Conservation (phyloP, 1,140 invertebrate species). For the Lasioglossum albipes region DNA sequence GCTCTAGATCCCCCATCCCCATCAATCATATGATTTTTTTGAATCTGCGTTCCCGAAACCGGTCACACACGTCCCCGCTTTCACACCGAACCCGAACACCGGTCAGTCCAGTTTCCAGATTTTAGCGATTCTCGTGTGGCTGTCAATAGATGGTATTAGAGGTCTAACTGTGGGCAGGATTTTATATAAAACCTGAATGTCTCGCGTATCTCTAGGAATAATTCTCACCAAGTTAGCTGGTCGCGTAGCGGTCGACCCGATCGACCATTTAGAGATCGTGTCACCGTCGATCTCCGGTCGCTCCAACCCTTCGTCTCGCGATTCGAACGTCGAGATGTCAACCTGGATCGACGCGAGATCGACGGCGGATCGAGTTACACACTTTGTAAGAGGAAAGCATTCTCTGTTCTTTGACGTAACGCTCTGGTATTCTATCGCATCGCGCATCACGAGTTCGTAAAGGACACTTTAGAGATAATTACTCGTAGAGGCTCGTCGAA, state of each 20-base stretch:
- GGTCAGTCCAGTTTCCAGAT: conserved; percentile 17
- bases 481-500: conserved; percentile 38
- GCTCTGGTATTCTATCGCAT: conserved; percentile 33
- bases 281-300: conserved; percentile 4
- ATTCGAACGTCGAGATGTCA: no score
- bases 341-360: background rate
- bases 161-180: conserved; percentile 52
- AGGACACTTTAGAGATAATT: conserved; percentile 39
- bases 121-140: conserved; percentile 37
- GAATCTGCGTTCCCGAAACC: background rate
- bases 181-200: conserved; percentile 58
- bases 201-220: conserved; percentile 45
- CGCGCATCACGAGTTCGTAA: conserved; percentile 35
- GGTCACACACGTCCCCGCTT: background rate
- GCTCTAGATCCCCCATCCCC: background rate
- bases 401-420: conserved; percentile 37
- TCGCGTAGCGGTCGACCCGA: conserved; percentile 17
- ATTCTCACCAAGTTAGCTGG: conserved; percentile 27
- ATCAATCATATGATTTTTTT: background rate
- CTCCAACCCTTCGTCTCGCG: background rate
- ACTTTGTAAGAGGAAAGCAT: conserved; percentile 25
- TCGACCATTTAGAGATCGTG: conserved; percentile 9
- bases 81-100: conserved; percentile 16
- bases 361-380: background rate
- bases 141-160: conserved; percentile 41